These are phyloP conservation scores for Tokudaia muenninki DNA, from an alignment of 2,797 vertebrate genomes.

Conservation along the genomic window DNA sequence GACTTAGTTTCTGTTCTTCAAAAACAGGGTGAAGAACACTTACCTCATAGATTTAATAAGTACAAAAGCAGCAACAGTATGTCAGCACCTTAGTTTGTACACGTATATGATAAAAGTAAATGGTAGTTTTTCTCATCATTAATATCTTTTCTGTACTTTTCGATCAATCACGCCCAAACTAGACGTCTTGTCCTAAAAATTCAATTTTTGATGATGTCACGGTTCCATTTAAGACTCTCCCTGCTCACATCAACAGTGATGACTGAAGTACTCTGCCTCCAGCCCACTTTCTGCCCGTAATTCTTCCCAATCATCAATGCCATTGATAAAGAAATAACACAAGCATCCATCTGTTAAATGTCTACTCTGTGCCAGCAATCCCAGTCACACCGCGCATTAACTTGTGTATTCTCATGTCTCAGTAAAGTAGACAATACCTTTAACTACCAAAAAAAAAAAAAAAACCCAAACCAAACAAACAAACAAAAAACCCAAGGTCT, in stretches of 20 bases:
- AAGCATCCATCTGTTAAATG: constrained; percentile 39
- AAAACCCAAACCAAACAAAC: neutral
- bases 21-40: neutral
- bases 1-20: neutral
- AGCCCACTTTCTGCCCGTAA: neutral
- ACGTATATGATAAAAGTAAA: neutral
- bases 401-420: neutral
- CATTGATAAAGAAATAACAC: constrained; percentile 31
- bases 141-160: neutral
- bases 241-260: neutral
- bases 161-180: neutral
- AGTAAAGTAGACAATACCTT: constrained; percentile 22
- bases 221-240: neutral
- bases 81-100: neutral
- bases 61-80: neutral
- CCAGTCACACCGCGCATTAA: neutral
- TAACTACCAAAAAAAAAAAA: constrained; percentile 41
- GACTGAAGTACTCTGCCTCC: neutral
- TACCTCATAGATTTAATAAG: neutral
- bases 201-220: constrained; percentile 16
- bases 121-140: neutral
- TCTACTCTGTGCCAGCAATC: neutral
- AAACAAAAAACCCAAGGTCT: constrained; percentile 47
- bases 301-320: constrained; percentile 1
- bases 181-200: constrained; percentile 32